Percentiles rank a stretch among this genome's conserved stretches.
Conservation (phyloP, 2,888 invertebrate genomes). For the Nebria salina region DNA sequence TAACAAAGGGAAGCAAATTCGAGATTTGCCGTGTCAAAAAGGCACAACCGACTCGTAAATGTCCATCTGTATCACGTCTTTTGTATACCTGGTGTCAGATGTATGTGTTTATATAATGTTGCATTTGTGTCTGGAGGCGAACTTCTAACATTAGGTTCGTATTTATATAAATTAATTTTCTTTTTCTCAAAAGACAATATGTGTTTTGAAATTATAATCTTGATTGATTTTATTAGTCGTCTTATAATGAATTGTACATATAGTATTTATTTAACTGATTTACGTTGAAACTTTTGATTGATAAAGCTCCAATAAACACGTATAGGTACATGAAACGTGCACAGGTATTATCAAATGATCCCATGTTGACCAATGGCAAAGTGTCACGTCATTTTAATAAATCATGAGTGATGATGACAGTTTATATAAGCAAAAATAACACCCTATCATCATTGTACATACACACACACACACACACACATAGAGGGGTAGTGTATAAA, state of each 20-base stretch:
- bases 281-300: background rate
- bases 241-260: too few relatives aligned
- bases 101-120: background rate
- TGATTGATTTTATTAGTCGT: too few relatives aligned
- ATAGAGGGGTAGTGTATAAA: background rate
- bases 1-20: constrained; percentile 59
- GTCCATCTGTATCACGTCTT: constrained; percentile 57
- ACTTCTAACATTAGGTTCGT: background rate
- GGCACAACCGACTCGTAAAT: constrained; percentile 57
- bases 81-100: constrained; percentile 41
- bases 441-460: background rate
- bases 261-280: background rate
- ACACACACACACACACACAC: background rate
- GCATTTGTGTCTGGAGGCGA: background rate
- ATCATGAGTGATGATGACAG: background rate
- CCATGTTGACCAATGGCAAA: background rate
- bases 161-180: background rate
- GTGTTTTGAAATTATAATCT: background rate
- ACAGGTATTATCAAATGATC: background rate
- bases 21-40: constrained; percentile 59
- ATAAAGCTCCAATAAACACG: background rate
- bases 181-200: background rate
- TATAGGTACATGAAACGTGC: background rate
- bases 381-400: constrained; percentile 17
- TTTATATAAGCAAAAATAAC: background rate